Percentiles rank a stretch among this genome's conserved stretches.
Evolutionary conservation across 2,888 invertebrate genomes (phyloP).

Genomic region (Polydrusus tereticollis): DNA sequence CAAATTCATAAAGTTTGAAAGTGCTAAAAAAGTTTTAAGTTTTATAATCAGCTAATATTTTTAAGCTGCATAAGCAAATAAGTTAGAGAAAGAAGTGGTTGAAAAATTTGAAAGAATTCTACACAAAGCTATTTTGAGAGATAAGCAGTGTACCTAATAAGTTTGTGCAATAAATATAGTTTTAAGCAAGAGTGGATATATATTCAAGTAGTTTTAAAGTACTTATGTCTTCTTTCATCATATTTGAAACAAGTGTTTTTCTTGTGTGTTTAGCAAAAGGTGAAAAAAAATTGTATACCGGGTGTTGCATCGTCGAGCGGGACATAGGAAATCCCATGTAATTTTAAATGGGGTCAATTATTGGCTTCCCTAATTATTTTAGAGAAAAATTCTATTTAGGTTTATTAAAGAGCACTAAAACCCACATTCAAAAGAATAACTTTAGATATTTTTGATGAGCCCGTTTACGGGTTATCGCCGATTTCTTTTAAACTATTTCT

Average conservation of each 20-base stretch:
- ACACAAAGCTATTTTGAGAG: constrained; percentile 16
- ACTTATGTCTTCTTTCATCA: not conserved
- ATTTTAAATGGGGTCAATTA: too few species aligned
- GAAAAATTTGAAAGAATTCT: constrained; percentile 1
- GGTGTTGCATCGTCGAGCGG: too few species aligned
- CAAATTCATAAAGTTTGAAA: not conserved
- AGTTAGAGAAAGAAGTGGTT: not conserved
- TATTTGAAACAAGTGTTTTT: constrained; percentile 14
- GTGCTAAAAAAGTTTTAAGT: not conserved
- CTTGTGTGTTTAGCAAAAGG: constrained; percentile 34
- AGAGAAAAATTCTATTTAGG: too few species aligned
- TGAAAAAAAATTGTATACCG: constrained; percentile 22
- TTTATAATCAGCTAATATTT: not conserved
- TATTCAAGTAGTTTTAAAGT: not conserved
- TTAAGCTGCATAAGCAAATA: constrained; percentile 1
- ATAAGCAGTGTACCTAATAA: constrained; percentile 8
- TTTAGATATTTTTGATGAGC: too few species aligned
- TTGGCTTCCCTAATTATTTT: too few species aligned
- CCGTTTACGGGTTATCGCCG: too few species aligned
- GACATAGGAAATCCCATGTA: too few species aligned
- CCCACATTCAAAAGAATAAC: too few species aligned
- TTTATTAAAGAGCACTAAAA: too few species aligned
- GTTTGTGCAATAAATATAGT: not conserved
- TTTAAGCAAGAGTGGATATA: constrained; percentile 1
- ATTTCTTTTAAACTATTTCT: too few species aligned